A percentile compares a stretch with the other conserved stretches of the same genome.
These are phyloP conservation scores for Drosophila nigrodunni DNA, from an alignment of 1,140 invertebrate species.

Conservation along the genomic window DNA sequence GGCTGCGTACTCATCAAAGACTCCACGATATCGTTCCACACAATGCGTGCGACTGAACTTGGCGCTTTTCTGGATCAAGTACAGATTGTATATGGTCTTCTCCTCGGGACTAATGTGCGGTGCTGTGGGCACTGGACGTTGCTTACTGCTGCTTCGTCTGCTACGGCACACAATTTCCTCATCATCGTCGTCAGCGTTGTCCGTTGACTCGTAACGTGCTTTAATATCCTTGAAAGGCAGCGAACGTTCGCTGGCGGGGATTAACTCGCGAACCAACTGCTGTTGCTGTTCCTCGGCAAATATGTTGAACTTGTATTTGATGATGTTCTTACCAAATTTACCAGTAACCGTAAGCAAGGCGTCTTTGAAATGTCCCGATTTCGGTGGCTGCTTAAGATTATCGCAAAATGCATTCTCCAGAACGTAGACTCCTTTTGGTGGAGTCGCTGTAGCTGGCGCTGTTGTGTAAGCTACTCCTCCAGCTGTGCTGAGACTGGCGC, in stretches of 20 bases:
- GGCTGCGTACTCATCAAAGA: constrained; percentile 81
- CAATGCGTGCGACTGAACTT: constrained; percentile 78
- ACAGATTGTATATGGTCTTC: constrained; percentile 82
- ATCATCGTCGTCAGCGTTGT: constrained; percentile 43
- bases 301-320: constrained; percentile 84
- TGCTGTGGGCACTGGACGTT: constrained; percentile 8
- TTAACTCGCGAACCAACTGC: constrained; percentile 74
- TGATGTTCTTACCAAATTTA: constrained; percentile 84
- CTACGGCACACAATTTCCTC: constrained; percentile 75
- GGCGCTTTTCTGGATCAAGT: constrained; percentile 79
- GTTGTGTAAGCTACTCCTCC: not conserved
- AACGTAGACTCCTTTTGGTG: constrained; percentile 69
- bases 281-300: constrained; percentile 83
- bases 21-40: constrained; percentile 74
- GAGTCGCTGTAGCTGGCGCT: constrained; percentile 2
- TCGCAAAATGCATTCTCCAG: constrained; percentile 82
- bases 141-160: constrained; percentile 1
- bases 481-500: constrained; percentile 54
- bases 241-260: constrained; percentile 74
- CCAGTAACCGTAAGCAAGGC: constrained; percentile 79
- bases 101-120: constrained; percentile 77
- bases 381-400: constrained; percentile 68
- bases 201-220: constrained; percentile 63
- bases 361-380: constrained; percentile 79
- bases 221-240: constrained; percentile 79